Conservation (phyloP, 2,888 invertebrate genomes). For the Drosophila setosimentum region DNA sequence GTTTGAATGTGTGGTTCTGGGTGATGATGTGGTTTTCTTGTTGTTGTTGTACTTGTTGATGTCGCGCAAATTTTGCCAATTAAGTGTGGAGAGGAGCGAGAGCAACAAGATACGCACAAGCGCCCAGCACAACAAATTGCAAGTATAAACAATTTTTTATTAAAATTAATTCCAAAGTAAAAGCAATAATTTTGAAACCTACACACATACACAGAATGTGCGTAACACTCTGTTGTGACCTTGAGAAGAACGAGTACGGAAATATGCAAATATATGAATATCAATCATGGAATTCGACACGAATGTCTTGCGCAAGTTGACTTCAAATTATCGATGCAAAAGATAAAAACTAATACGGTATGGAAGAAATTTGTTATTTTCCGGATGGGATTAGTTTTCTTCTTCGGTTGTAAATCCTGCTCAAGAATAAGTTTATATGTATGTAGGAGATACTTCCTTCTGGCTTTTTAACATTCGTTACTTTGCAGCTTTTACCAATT, state of each 20-base stretch:
- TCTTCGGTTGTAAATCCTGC: not conserved
- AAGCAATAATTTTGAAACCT: conserved; percentile 31
- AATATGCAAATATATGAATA: not conserved
- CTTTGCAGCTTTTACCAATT: not conserved
- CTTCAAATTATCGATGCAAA: not conserved
- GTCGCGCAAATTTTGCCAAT: conserved; percentile 53
- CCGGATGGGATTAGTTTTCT: not conserved
- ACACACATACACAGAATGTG: conserved; percentile 9
- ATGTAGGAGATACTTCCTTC: not conserved
- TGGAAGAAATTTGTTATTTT: not conserved
- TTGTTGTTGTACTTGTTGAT: not conserved
- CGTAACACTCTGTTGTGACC: conserved; percentile 22
- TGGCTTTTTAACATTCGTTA: not conserved
- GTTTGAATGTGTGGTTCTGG: conserved; percentile 22
- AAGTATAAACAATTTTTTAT: conserved; percentile 39
- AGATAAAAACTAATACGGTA: not conserved
- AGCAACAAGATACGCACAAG: conserved; percentile 33
- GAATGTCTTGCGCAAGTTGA: not conserved
- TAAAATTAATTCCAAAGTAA: conserved; percentile 45
- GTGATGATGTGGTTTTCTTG: not conserved
- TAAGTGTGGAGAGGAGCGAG: conserved; percentile 39
- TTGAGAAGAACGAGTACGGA: conserved; percentile 23
- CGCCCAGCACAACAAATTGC: conserved; percentile 26
- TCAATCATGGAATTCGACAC: not conserved
- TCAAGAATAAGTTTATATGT: not conserved